Evolutionary conservation across 2,113 vertebrate species (phyloP).

Genomic region (Oreochromis niloticus): DNA sequence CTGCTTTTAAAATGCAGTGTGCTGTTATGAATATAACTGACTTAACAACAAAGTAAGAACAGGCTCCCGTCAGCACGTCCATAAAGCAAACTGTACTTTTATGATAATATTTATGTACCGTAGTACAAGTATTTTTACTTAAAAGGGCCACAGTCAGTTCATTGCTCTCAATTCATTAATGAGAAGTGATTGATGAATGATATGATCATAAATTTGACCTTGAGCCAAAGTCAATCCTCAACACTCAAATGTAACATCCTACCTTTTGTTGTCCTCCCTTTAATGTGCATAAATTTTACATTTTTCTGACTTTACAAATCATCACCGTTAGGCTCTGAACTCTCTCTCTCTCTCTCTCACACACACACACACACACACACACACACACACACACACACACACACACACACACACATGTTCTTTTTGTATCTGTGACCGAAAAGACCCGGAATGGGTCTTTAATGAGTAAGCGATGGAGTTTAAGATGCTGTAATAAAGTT

Average conservation of each 20-base stretch:
- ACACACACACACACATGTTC: not conserved
- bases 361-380: not conserved
- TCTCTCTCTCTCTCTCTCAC: not conserved
- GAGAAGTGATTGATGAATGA: not conserved
- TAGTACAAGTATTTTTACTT: not conserved
- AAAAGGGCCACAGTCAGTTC: not conserved
- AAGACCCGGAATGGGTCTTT: conserved; percentile 18
- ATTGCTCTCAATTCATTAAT: not conserved
- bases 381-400: not conserved
- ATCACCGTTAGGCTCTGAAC: not conserved
- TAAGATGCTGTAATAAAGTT: conserved; percentile 56
- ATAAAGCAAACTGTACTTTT: not conserved
- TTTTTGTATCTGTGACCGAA: conserved; percentile 16
- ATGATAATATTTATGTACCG: not conserved
- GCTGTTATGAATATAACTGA: not conserved
- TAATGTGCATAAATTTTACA: not conserved
- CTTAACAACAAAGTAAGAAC: not conserved
- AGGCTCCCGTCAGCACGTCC: not conserved
- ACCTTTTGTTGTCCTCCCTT: not conserved
- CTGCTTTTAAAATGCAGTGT: not conserved
- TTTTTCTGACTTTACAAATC: not conserved
- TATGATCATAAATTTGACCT: not conserved
- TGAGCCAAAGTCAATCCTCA: not conserved
- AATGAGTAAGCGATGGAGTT: conserved; percentile 48
- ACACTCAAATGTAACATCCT: not conserved